Base-by-base conservation (phyloP, 2,113 vertebrate species). In the Thalassoma bifasciatum region DNA sequence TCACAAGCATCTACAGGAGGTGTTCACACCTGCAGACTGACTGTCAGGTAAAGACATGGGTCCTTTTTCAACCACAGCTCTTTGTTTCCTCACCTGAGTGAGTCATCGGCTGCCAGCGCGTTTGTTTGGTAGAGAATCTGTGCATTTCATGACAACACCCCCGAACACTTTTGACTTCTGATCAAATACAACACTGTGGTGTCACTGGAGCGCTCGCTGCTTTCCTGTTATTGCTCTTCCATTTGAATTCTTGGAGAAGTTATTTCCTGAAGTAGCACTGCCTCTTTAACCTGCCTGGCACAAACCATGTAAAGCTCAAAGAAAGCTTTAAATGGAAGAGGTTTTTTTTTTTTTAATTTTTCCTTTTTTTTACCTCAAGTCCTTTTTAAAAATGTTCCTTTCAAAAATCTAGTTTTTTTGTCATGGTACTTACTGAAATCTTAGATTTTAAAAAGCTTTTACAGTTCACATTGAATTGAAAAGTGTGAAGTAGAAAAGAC, bases 391-490 rank as follows among this genome's bases (percentile, higher is more conserved):
- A 82, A 86, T 54, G 52, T 83, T 76, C 38, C 61, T 77, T 76
- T 81, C 51, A 88, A 87, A 93, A 91, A 89, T 86, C 84, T 86
- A 89, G 52, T 88, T 83, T 79, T n/a, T 81, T 73, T 82, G 30
- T 87, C 61, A 82, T 36, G 42, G 53, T 81, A 84, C 81, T 88
- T 72, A 65, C 26, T 66, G 57, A 59, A 68, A 56, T 82, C 34
- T 79, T 68, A 58, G 79, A 82, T 67, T 58, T 85, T 74, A 87
- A 77, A 90, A 90, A 84, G 58, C 44, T 89, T 83, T 64, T 78
- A 86, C 78, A 82, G 66, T 89, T 91, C 90, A 94, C 90, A 89
- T 80, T 82, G 61, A 88, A 59, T 82, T 82, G 79, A 72, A 84
- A 88, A 85, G 79, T 84, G 86, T 89, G 57, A 68, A 61, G 70